phyloP scores from a whole-genome alignment of 2,888 invertebrate genomes.

The Aquatica leii region DNA sequence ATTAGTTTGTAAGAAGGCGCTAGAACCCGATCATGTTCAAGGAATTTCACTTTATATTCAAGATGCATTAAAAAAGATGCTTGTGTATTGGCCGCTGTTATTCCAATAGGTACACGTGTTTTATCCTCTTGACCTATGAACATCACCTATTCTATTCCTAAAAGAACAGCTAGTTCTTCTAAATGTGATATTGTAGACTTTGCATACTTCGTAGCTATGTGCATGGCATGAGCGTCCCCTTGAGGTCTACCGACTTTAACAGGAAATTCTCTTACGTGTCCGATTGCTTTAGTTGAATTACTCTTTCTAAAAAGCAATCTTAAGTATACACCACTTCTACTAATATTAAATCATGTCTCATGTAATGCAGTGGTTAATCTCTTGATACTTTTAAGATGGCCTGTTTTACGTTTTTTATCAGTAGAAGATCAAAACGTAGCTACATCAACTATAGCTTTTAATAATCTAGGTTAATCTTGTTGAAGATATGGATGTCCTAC shows the following conservation, averaged over 20 bases:
- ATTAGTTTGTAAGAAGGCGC: constrained; percentile 41
- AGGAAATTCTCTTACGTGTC: neutral
- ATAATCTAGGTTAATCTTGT: too few species aligned
- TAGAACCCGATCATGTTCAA: constrained; percentile 42
- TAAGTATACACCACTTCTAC: neutral
- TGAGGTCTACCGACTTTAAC: neutral
- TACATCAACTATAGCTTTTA: too few species aligned
- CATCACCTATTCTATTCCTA: constrained; percentile 22
- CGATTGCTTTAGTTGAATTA: neutral
- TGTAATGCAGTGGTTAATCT: neutral
- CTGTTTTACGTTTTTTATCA: too few species aligned
- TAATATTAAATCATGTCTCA: neutral
- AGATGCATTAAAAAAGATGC: constrained; percentile 43
- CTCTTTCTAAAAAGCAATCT: neutral
- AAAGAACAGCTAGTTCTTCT: neutral
- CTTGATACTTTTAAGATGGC: too few species aligned
- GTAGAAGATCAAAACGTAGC: too few species aligned
- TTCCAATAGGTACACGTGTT: constrained; percentile 54
- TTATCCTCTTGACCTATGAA: constrained; percentile 52
- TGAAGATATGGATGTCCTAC: too few species aligned
- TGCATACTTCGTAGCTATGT: neutral
- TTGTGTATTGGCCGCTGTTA: constrained; percentile 56
- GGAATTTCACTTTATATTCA: constrained; percentile 37
- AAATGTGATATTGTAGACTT: too few species aligned
- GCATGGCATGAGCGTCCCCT: neutral